Percentiles rank a stretch among this genome's conserved stretches.
These are phyloP conservation scores for Arvicola amphibius DNA, from an alignment of 2,797 vertebrate species.

Conservation along the genomic window DNA sequence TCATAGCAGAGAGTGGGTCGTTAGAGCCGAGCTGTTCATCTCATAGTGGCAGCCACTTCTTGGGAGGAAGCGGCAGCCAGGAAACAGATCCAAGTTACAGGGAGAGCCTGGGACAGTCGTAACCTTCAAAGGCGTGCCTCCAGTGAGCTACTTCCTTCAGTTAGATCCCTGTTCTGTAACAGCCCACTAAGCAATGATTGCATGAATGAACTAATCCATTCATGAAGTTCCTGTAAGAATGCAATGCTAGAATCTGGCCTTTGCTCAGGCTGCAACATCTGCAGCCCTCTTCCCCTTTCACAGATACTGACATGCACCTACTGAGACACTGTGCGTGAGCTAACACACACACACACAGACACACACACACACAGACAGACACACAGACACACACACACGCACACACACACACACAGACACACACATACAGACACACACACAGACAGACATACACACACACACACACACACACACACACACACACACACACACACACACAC, in stretches of 20 bases:
- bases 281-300: not conserved
- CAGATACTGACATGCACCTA: not conserved
- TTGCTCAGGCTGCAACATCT: not conserved
- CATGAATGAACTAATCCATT: not conserved
- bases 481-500: not conserved
- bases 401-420: no score
- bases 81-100: not conserved
- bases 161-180: not conserved
- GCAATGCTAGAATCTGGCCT: not conserved
- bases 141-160: not conserved
- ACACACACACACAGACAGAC: no score
- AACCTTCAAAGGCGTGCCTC: not conserved
- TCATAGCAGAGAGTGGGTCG: not conserved
- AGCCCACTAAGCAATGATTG: not conserved
- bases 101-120: not conserved
- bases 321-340: not conserved
- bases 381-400: no score
- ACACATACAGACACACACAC: no score
- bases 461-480: no score
- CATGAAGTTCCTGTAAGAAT: not conserved
- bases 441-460: not conserved
- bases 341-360: no score
- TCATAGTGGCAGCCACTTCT: not conserved
- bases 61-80: not conserved
- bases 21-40: not conserved